Percentiles rank a stretch among this genome's conserved stretches.
These are phyloP conservation scores for Holcopasites calliopsidis DNA, from an alignment of 1,140 invertebrate species.

Conservation along the genomic window DNA sequence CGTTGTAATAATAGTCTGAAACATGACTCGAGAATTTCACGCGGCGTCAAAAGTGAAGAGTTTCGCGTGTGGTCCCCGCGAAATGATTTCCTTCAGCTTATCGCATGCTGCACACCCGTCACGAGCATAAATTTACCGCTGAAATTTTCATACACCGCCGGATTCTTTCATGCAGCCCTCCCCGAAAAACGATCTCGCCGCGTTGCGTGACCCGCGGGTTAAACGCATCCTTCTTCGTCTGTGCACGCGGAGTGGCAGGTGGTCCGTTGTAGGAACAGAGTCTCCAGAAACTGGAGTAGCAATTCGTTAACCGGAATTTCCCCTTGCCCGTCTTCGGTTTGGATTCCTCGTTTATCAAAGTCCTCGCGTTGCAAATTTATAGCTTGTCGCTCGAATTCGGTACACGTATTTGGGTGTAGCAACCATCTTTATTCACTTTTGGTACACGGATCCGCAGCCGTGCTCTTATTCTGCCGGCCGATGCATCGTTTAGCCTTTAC, in stretches of 20 bases:
- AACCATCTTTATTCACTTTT: neutral
- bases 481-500: too few species aligned
- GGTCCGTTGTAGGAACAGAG: neutral
- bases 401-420: too few species aligned
- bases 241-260: neutral
- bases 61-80: neutral
- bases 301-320: neutral
- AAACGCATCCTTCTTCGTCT: slow-evolving; percentile 38
- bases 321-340: too few species aligned
- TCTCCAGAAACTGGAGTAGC: slow-evolving; percentile 5
- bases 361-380: neutral
- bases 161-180: neutral
- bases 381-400: neutral
- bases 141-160: slow-evolving; percentile 13
- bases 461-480: too few species aligned
- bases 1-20: neutral
- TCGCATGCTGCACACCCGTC: slow-evolving; percentile 11
- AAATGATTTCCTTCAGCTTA: slow-evolving; percentile 15
- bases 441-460: too few species aligned
- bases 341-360: slow-evolving; percentile 7
- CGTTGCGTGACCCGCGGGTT: slow-evolving; percentile 19
- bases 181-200: neutral
- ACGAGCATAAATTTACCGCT: slow-evolving; percentile 37
- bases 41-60: neutral
- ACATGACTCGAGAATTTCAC: neutral